Evolutionary conservation across 1,140 invertebrate species (phyloP), one percentile per base, ranked within the genome.

Genomic region (Aphelinus certus): DNA sequence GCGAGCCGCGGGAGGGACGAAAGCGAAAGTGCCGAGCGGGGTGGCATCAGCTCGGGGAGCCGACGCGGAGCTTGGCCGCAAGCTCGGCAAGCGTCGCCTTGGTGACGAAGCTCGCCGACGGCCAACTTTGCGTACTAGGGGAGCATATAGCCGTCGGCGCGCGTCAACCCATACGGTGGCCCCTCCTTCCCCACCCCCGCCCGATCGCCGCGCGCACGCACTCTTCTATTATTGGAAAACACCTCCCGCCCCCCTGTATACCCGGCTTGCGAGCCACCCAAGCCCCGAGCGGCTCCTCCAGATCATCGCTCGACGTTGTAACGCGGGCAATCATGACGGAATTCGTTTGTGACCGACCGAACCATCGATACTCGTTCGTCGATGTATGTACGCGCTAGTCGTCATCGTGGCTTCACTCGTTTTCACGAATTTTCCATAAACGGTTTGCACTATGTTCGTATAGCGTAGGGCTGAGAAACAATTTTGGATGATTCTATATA

Each of bases 61-160:
- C 55, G 53, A 61, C 26, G 49, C 43, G 73, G 64, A 64, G 71
- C 72, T 71, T 26, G 26, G 26, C 26, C 63, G 62, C 9, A 67
- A 71, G 78, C 74, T 71, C 67, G 26, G 26, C 26, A 1, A 42
- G 43, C 62, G 71, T 75, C 68, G 26, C 76, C 61, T 75, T 75
- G 67, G 67, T 63, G 70, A 75, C 76, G 75, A 80, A 80, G 78
- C 78, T 80, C 76, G 47, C 58, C 70, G 57, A 67, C 64, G 61
- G 75, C 69, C 76, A 75, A 79, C 79, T 80, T 79, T 73, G 62
- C 72, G 68, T 76, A 80, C 71, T 77, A 80, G 78, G 78, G 66
- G 67, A 80, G 57, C 75, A 80, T 80, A 64, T 48, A 47, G 9
- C 43, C 49, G 6, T 1, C 48, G 49, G 3, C 49, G 51, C 51